Evolutionary conservation across 1,140 invertebrate species (phyloP).

Genomic region (Stegodyphus mimosarum): DNA sequence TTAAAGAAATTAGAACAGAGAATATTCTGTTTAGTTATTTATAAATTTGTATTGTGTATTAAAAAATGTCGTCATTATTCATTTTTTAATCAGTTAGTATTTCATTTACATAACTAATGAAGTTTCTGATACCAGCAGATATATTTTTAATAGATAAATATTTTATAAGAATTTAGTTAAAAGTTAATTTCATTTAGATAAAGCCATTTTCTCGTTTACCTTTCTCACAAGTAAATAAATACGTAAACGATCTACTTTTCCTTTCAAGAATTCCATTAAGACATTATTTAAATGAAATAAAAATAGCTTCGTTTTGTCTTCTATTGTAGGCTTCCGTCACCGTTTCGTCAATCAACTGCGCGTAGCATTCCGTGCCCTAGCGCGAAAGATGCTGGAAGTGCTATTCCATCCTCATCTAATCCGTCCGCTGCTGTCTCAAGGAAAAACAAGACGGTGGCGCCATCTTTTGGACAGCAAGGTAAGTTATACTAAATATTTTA

Average conservation of each 20-base stretch:
- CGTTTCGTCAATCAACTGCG: slow-evolving; percentile 30
- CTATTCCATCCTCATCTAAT: slow-evolving; percentile 38
- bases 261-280: not conserved
- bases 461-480: slow-evolving; percentile 42
- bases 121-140: too few species aligned
- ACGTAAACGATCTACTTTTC: not conserved
- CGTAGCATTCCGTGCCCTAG: slow-evolving; percentile 47
- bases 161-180: not conserved
- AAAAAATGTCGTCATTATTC: too few species aligned
- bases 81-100: too few species aligned
- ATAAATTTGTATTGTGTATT: too few species aligned
- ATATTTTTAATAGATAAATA: not conserved
- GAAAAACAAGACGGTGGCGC: slow-evolving; percentile 47
- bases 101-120: too few species aligned
- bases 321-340: slow-evolving; percentile 33
- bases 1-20: too few species aligned
- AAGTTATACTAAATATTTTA: not conserved
- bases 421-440: slow-evolving; percentile 22
- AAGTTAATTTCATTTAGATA: not conserved
- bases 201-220: not conserved
- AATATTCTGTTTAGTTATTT: too few species aligned
- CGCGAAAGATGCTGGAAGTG: slow-evolving; percentile 33
- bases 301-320: not conserved
- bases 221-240: not conserved
- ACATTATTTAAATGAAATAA: not conserved